Percentiles rank a stretch among this genome's conserved stretches.
Conservation (phyloP, 2,113 vertebrate genomes). For the Ondatra zibethicus region DNA sequence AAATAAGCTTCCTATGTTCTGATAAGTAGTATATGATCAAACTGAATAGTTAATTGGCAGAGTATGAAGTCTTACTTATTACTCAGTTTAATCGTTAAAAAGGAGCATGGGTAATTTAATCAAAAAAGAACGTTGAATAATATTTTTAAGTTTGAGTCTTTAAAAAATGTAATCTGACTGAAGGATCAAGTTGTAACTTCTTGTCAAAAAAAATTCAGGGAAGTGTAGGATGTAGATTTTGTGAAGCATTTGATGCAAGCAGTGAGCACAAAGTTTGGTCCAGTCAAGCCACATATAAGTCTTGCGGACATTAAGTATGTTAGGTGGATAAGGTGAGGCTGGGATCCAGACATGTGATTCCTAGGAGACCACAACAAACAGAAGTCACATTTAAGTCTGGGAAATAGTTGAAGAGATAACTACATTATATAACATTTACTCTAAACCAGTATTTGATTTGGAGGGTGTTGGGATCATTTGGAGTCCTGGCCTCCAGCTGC, state of each 20-base stretch:
- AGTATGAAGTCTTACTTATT: neutral
- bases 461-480: too few species aligned
- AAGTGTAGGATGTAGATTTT: neutral
- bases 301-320: neutral
- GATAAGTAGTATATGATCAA: neutral
- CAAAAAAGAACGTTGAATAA: slow-evolving; percentile 17
- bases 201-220: neutral
- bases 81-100: neutral
- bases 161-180: neutral
- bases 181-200: neutral
- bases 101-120: neutral
- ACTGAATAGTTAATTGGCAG: neutral
- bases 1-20: neutral
- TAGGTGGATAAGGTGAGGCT: neutral
- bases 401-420: neutral
- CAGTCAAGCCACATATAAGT: neutral
- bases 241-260: neutral
- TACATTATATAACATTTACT: neutral
- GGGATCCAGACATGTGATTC: neutral
- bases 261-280: neutral
- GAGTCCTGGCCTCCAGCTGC: too few species aligned
- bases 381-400: neutral
- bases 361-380: neutral
- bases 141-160: neutral
- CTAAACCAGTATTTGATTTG: neutral